Evolutionary conservation across 23 tunicate species (phyloP), one percentile per base, ranked within the genome.

Genomic region (Phallusia fumigata): DNA sequence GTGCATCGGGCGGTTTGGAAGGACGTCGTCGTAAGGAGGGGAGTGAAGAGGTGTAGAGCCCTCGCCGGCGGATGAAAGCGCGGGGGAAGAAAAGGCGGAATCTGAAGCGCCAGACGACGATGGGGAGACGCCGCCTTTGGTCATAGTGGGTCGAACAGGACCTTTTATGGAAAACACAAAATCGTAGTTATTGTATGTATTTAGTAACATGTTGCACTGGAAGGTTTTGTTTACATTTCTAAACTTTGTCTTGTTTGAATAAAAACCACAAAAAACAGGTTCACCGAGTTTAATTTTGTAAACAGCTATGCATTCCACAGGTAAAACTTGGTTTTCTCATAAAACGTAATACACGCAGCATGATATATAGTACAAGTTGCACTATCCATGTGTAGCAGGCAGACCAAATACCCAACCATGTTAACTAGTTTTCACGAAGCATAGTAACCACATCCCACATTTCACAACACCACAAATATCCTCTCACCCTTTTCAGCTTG

Each of bases 91-190:
- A 52, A 86, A 86, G 19, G 90, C 90, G 53, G 90, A 86, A 73
- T 86, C 90, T 73, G 90, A 80, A 6, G 80, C 81, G 16, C 78
- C 90, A 33, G 90, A 86, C 19, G 90, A 86, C 34, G 90, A 86
- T 18, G 90, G 78, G 47, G 88, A 85, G 22, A 75, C 74, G 13
- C 75, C 75, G 53, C 73, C 31, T 80, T 84, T 77, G 28, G 69
- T 58, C 28, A 58, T 21, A 24, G 26, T 58, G 11, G 69, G 69
- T 58, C 69, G 69, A 24, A 24, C 13, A 1, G 69, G 69, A 58
- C 69, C 69, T 58, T 22, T 21, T 21, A 58, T n/a, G n/a, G n/a
- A n/a, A n/a, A n/a, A n/a, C n/a, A 22, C 16, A 58, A 22, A 58
- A 2, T 6, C 16, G 69, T 58, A 16, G 69, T 58, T 58, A 58